Evolutionary conservation across 1,140 invertebrate species (phyloP), one percentile per base, ranked within the genome.

Genomic region (Archivesica marissinica): DNA sequence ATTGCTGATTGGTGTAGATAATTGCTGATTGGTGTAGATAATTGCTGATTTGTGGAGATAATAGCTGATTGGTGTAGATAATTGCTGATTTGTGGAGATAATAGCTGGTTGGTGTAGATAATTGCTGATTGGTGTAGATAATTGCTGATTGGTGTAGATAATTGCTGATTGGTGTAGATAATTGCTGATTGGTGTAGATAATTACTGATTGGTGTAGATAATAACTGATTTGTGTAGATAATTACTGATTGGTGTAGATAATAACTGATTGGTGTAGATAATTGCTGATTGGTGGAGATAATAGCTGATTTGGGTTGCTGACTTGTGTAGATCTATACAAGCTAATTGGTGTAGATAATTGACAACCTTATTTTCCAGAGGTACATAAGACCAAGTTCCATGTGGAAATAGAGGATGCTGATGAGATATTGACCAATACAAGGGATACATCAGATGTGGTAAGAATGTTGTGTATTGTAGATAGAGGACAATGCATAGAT

Each of bases 351-450:
- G 41, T 47, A 47, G 7, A 47, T 47, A 9, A 47, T 47, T 47
- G 7, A 9, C 7, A 17, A 47, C 17, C 28, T 23, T 70, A 23
- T 25, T 25, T 68, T 79, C n/a, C 56, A 79, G 77, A 35, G 23
- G 38, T 38, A 35, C 23, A 64, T 20, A 33, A 13, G 23, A 41
- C 41, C 25, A 79, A 79, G 38, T 79, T 79, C 33, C 77, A 79
- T 68, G 77, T 79, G 0, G 54, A 79, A 20, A 66, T 79, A 35
- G 77, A 79, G 23, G 25, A 61, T 30, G 77, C 50, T 3, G 56
- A 66, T 66, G 77, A 64, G 23, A 79, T 79, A 41, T 44, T 79
- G 38, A 79, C 77, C 28, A 79, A 79, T 35, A 44, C 44, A 44
- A 38, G 28, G 35, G 17, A 68, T 17, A 15, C 23, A 20, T 17